phyloP scores from a whole-genome alignment of 35 echinoderm and acorn worm genomes.

The Nesometra sesokonis region DNA sequence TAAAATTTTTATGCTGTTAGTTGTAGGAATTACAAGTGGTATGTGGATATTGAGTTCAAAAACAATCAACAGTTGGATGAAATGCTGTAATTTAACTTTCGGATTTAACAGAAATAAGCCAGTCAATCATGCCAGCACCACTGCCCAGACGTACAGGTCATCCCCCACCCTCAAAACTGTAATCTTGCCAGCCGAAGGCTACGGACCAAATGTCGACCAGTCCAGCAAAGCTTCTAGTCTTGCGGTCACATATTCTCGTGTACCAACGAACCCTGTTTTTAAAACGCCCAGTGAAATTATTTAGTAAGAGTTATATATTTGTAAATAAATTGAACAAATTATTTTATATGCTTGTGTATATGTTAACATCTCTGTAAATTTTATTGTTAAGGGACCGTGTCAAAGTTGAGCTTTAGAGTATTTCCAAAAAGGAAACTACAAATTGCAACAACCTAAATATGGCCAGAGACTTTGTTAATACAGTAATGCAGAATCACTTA shows the following conservation, averaged over 20 bases:
- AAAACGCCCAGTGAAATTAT: not conserved
- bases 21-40: constrained; percentile 89
- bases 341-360: too few species aligned
- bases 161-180: not conserved
- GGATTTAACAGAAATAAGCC: not conserved
- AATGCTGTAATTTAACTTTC: constrained; percentile 33
- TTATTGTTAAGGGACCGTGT: too few species aligned
- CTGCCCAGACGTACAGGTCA: not conserved
- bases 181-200: not conserved
- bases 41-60: constrained; percentile 99
- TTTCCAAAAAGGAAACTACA: too few species aligned
- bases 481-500: too few species aligned
- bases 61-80: constrained; percentile 87
- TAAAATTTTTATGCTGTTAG: constrained; percentile 89
- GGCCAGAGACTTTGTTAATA: too few species aligned
- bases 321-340: too few species aligned
- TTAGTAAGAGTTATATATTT: not conserved
- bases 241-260: not conserved
- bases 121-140: not conserved
- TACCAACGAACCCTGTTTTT: not conserved
- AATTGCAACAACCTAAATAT: too few species aligned
- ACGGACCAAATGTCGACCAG: not conserved
- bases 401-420: too few species aligned
- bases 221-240: not conserved
- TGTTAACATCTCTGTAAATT: too few species aligned